Evolutionary conservation across 2,888 invertebrate genomes (phyloP).

Genomic region (Azorinus chamasolen): DNA sequence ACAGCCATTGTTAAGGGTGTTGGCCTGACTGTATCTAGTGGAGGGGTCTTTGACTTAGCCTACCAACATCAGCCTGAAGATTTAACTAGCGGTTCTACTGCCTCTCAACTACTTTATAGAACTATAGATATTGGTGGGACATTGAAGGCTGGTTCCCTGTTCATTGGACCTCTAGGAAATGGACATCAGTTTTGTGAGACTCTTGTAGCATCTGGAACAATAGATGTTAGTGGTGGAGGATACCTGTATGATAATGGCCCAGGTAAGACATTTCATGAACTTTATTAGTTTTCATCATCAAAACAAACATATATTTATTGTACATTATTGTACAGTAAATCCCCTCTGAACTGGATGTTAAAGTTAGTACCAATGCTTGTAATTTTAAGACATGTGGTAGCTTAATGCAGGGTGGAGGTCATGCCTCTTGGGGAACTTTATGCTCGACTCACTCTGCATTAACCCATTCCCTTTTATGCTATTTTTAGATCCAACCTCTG

Average conservation of each 20-base stretch:
- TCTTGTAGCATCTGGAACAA: constrained; percentile 47
- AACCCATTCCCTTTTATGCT: too few species aligned
- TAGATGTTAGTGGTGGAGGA: constrained; percentile 70
- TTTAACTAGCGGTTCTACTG: constrained; percentile 33
- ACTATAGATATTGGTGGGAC: constrained; percentile 64
- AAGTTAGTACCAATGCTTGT: too few species aligned
- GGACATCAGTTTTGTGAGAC: constrained; percentile 37
- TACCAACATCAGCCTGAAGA: constrained; percentile 57
- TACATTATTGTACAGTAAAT: too few species aligned
- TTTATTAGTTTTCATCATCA: too few species aligned
- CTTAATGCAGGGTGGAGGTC: too few species aligned
- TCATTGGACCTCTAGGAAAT: constrained; percentile 28
- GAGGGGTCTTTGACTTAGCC: constrained; percentile 56
- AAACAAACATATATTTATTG: too few species aligned
- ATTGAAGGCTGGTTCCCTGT: constrained; percentile 66
- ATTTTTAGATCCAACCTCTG: too few species aligned
- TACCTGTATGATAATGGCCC: constrained; percentile 67
- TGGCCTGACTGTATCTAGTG: constrained; percentile 32
- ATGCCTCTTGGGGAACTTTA: too few species aligned
- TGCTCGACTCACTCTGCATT: too few species aligned
- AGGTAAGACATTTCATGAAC: constrained; percentile 55
- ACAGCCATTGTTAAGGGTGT: constrained; percentile 42
- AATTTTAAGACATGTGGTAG: too few species aligned
- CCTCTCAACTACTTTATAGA: constrained; percentile 46
- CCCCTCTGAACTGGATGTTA: too few species aligned